Percentiles rank a stretch among this genome's conserved stretches.
phyloP scores from a whole-genome alignment of 2,797 vertebrate genomes.

The Anas acuta region DNA sequence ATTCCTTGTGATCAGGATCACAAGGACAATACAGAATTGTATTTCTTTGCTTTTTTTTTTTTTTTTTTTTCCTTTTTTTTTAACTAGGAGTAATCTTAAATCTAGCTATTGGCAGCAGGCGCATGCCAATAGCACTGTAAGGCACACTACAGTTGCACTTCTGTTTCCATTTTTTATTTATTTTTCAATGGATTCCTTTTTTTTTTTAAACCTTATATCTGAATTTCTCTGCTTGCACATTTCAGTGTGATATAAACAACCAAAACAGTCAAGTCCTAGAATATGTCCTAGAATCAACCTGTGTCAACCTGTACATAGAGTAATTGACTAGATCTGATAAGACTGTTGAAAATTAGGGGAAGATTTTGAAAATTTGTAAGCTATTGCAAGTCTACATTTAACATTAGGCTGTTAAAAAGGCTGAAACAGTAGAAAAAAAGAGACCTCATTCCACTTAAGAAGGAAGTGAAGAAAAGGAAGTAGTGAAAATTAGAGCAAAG shows the following conservation, averaged over 20 bases:
- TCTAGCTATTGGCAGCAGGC: neutral
- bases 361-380: fast-evolving
- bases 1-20: neutral
- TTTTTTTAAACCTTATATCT: neutral
- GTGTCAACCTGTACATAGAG: neutral
- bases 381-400: neutral
- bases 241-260: neutral
- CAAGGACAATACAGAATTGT: neutral
- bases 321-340: fast-evolving
- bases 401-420: neutral
- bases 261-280: neutral
- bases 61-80: neutral
- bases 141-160: neutral
- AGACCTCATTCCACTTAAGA: neutral
- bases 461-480: neutral
- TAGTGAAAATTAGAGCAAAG: neutral
- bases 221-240: neutral
- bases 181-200: neutral
- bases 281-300: neutral
- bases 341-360: neutral
- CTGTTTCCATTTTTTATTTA: too few relatives aligned
- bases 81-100: neutral
- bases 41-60: neutral
- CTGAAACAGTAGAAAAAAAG: neutral
- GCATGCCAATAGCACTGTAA: neutral